A percentile compares a stretch with the other conserved stretches of the same genome.
These are phyloP conservation scores for Drosophila pseudotalamancana DNA, from an alignment of 2,888 invertebrate genomes.

Conservation along the genomic window DNA sequence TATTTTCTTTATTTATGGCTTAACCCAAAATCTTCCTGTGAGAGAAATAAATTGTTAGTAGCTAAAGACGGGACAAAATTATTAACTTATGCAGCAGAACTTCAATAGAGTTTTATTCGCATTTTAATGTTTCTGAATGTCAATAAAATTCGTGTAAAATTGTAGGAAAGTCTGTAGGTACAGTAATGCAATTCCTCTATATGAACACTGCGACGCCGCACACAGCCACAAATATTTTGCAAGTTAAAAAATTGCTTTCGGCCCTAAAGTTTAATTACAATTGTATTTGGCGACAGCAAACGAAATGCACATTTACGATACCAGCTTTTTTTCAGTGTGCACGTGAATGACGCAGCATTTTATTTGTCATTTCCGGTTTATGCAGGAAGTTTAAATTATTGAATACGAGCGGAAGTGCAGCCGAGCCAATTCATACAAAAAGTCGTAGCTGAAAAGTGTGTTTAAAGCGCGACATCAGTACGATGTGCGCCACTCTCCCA, in stretches of 20 bases:
- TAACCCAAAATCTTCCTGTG: not conserved
- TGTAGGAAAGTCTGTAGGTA: no score
- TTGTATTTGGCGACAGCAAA: conserved; percentile 8
- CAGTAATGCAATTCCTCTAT: not conserved
- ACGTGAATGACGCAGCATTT: conserved; percentile 55
- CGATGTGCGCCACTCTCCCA: conserved; percentile 9
- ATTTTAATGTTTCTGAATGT: no score
- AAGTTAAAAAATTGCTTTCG: not conserved
- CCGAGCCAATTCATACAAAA: conserved; percentile 53
- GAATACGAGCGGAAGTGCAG: conserved; percentile 71
- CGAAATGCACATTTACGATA: conserved; percentile 1
- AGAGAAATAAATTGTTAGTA: not conserved
- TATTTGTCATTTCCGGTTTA: conserved; percentile 76
- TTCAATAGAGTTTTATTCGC: no score
- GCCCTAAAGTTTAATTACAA: not conserved
- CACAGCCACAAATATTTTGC: not conserved
- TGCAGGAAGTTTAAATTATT: conserved; percentile 77
- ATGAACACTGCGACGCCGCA: not conserved
- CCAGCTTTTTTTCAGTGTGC: conserved; percentile 40
- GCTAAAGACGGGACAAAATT: not conserved
- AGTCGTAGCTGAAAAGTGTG: conserved; percentile 41
- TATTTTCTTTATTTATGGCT: not conserved
- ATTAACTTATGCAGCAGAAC: no score
- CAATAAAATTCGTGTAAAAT: no score
- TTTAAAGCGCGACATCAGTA: conserved; percentile 43